Conservation (phyloP, 2,113 vertebrate genomes). For the Hippoglossus stenolepis region DNA sequence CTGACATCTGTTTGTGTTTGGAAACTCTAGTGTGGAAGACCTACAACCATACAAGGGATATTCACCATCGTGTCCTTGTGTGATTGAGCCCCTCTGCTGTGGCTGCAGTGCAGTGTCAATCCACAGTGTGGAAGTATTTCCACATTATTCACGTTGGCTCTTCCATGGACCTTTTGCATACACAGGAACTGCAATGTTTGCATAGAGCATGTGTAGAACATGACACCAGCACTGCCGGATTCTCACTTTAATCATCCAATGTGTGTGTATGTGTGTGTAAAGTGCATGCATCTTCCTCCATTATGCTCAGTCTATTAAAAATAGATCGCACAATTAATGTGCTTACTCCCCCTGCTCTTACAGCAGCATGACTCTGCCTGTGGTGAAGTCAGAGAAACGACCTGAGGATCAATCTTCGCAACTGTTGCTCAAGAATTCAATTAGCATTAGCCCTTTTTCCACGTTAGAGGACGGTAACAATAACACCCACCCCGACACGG, state of each 20-base stretch:
- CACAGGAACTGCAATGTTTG: background rate
- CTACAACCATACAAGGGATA: no score
- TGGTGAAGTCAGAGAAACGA: no score
- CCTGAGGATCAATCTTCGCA: background rate
- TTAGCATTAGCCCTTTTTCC: background rate
- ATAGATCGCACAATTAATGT: no score
- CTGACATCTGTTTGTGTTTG: no score
- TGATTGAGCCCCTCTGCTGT: background rate
- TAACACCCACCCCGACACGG: background rate
- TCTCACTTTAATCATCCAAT: background rate
- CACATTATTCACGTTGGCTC: background rate
- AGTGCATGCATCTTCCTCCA: no score
- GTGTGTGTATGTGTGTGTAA: background rate
- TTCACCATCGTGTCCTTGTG: no score
- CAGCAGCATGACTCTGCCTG: no score
- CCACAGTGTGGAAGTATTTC: conserved; percentile 58
- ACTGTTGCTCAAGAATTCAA: background rate
- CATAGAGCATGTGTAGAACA: background rate
- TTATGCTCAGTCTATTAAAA: no score
- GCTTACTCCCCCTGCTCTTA: no score
- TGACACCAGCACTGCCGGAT: background rate
- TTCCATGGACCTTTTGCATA: background rate
- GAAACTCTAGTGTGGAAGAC: no score
- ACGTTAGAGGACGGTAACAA: background rate
- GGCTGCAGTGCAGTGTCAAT: background rate